Base-by-base conservation (phyloP, 2,888 invertebrate species). In the Synanthedon formicaeformis region DNA sequence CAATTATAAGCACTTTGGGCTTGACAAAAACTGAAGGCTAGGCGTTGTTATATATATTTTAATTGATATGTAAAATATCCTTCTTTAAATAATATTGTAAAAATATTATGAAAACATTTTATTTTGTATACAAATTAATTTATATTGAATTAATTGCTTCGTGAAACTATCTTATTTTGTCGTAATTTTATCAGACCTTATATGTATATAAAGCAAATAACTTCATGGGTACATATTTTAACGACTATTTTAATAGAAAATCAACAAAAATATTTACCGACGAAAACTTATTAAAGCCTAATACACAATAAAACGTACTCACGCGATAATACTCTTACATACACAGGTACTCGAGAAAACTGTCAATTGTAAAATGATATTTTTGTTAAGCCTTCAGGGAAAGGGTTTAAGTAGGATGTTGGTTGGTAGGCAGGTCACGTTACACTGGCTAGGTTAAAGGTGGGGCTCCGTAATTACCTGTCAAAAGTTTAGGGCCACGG, bases 401-500 rank as follows among this genome's bases (percentile, higher is more conserved):
- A 45, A 45, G 45, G 45, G 13, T 45, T 45, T 45, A 45, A 13
- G 45, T n/a, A 12, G 6, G 45, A 45, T 13, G 14, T 45, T n/a
- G 14, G 45, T 14, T 45, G 45, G 45, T 14, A 13, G 45, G 14
- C 14, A 13, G n/a, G n/a, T 45, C 45, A 11, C 13, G 12, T 13
- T 13, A 45, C 8, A 13, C 45, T 45, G 45, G 45, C 13, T 13
- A 13, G 13, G 23, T 50, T 12, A 6, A 40, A 27, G 58, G 58
- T 57, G 50, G 52, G 55, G 51, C 56, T 53, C 56, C 52, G 56
- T 62, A 61, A 62, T 62, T 60, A 60, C 62, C 62, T 62, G 61
- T 61, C 61, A 62, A 55, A 62, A 61, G 60, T 62, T 62, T 62
- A 58, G 57, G 60, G 59, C 57, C 54, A 55, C 54, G 56, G 54